Conservation (phyloP, 1,140 invertebrate genomes). For the Telenomus remus region DNA sequence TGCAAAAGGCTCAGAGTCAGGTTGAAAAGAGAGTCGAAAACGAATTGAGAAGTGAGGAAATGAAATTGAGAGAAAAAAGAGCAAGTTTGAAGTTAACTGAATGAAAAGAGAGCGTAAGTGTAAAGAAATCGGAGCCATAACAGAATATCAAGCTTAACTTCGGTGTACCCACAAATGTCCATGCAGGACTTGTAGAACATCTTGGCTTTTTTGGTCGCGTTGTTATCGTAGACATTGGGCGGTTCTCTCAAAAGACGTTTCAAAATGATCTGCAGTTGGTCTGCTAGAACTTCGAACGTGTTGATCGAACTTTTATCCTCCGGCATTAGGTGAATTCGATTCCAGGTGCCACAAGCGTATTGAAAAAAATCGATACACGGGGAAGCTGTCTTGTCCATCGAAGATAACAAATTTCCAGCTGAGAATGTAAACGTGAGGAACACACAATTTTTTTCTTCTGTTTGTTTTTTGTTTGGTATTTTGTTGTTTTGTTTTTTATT, state of each 20-base stretch:
- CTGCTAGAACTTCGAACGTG: constrained; percentile 91
- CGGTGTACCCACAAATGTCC: constrained; percentile 86
- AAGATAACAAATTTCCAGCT: constrained; percentile 89
- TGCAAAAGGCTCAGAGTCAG: too few relatives aligned
- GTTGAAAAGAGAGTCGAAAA: too few relatives aligned
- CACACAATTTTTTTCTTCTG: too few relatives aligned
- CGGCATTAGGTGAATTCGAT: constrained; percentile 90
- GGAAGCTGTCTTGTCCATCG: constrained; percentile 87
- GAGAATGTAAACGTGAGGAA: constrained; percentile 33
- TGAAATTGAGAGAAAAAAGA: too few relatives aligned
- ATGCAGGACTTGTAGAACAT: constrained; percentile 90
- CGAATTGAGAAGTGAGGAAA: too few relatives aligned
- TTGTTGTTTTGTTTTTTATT: too few relatives aligned
- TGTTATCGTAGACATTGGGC: constrained; percentile 79
- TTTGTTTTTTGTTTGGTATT: too few relatives aligned
- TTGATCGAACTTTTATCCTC: constrained; percentile 91
- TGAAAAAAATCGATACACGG: constrained; percentile 94
- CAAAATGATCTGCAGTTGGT: constrained; percentile 89
- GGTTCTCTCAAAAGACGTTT: constrained; percentile 86
- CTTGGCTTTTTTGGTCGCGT: constrained; percentile 88
- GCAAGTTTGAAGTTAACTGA: too few relatives aligned
- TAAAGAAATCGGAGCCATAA: constrained; percentile 11
- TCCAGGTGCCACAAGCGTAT: constrained; percentile 93
- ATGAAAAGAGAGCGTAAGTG: neutral
- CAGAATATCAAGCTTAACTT: constrained; percentile 51